Conservation (phyloP, 2,888 invertebrate species). For the Sinodicranocentrus sp. region DNA sequence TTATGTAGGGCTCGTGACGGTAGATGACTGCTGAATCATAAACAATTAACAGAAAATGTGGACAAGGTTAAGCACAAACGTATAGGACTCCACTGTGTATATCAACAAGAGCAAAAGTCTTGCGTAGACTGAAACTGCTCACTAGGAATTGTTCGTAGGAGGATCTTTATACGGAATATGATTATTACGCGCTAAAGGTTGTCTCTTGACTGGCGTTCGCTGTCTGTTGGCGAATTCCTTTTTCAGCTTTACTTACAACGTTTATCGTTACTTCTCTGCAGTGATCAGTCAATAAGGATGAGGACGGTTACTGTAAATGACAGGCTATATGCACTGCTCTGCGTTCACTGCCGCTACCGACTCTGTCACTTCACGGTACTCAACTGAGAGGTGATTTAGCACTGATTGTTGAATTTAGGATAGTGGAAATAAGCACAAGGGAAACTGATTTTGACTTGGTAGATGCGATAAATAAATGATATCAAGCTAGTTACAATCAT, state of each 20-base stretch:
- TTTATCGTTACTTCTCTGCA: constrained; percentile 8
- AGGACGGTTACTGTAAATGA: not conserved
- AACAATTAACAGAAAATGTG: constrained; percentile 68
- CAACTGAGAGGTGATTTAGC: constrained; percentile 57
- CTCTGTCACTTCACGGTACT: constrained; percentile 60
- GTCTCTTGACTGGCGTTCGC: constrained; percentile 10
- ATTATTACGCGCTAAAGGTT: constrained; percentile 27
- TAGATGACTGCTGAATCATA: constrained; percentile 54
- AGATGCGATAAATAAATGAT: not conserved
- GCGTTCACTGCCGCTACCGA: constrained; percentile 65
- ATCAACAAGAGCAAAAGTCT: not conserved
- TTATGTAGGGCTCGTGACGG: constrained; percentile 64
- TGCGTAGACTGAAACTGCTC: not conserved
- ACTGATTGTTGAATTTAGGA: constrained; percentile 66
- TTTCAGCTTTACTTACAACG: constrained; percentile 60
- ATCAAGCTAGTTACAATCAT: not conserved
- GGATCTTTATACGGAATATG: not conserved
- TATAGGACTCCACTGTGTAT: not conserved
- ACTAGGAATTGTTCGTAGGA: not conserved
- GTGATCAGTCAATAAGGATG: constrained; percentile 3
- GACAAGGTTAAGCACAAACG: constrained; percentile 61
- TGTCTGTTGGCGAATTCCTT: constrained; percentile 50
- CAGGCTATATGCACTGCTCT: not conserved
- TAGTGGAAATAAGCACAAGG: constrained; percentile 65
- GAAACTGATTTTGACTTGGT: constrained; percentile 29